These are phyloP conservation scores for Puma concolor DNA, from an alignment of 2,113 vertebrate species.

Conservation along the genomic window DNA sequence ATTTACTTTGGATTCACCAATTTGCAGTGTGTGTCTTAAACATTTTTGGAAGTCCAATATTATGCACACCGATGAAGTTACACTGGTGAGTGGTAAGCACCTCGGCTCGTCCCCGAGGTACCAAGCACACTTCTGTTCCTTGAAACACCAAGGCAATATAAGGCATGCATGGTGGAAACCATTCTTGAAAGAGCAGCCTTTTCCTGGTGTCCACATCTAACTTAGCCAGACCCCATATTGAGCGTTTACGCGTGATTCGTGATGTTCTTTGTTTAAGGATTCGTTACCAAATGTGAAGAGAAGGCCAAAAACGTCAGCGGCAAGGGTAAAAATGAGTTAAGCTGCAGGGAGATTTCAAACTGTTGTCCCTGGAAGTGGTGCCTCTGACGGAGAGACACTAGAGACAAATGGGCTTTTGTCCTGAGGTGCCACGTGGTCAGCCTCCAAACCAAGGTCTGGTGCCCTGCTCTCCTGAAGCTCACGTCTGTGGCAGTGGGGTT, in stretches of 20 bases:
- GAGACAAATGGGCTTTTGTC: background rate
- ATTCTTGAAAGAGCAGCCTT: no score
- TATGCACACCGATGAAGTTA: no score
- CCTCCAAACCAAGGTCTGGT: background rate
- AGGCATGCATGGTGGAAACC: background rate
- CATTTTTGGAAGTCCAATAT: background rate
- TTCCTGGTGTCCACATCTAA: background rate
- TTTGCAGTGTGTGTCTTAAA: background rate
- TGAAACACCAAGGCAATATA: background rate
- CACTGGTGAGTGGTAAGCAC: background rate
- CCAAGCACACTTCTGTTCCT: background rate
- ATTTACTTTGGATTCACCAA: background rate
- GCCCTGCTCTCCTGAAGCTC: background rate
- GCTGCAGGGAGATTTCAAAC: background rate
- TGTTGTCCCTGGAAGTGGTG: background rate
- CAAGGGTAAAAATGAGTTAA: background rate
- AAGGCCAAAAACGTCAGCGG: background rate
- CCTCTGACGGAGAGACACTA: background rate
- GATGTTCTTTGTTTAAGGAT: background rate
- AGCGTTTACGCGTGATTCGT: background rate
- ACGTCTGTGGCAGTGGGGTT: accelerated
- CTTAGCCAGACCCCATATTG: background rate
- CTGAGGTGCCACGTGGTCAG: accelerated
- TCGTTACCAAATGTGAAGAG: background rate
- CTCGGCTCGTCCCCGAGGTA: background rate